phyloP scores from a whole-genome alignment of 2,888 invertebrate genomes.

The Agrypnus murinus region DNA sequence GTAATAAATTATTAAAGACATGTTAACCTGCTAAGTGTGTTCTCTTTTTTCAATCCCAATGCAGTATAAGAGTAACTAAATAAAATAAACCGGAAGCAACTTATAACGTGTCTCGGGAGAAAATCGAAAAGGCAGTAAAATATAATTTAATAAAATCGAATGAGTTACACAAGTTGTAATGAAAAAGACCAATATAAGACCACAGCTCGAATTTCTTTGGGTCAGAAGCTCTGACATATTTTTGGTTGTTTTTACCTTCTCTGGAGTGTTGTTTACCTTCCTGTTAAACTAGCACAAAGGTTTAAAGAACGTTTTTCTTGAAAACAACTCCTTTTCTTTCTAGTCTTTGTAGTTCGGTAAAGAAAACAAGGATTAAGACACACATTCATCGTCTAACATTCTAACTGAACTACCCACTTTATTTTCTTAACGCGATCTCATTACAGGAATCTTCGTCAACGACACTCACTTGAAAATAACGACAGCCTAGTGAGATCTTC shows the following conservation, averaged over 20 bases:
- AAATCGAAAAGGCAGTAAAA: background rate
- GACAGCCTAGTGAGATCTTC: too few species aligned
- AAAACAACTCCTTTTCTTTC: background rate
- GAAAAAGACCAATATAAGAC: constrained; percentile 18
- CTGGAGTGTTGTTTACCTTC: constrained; percentile 16
- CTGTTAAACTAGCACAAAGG: background rate
- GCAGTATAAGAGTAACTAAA: constrained; percentile 20
- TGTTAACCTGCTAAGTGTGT: too few species aligned
- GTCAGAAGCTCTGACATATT: background rate
- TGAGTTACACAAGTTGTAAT: constrained; percentile 20
- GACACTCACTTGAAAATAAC: background rate
- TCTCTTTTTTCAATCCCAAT: background rate
- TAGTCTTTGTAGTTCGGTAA: background rate
- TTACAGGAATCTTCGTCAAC: background rate
- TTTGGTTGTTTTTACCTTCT: constrained; percentile 21
- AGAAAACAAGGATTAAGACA: background rate
- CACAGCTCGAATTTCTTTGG: too few species aligned
- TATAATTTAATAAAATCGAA: constrained; percentile 22
- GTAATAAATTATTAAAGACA: too few species aligned
- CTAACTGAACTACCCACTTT: background rate
- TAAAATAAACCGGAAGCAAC: constrained; percentile 1
- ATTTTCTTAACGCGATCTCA: background rate
- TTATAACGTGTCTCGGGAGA: background rate
- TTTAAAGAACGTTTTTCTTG: background rate
- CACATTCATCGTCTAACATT: constrained; percentile 4